Conservation (phyloP, 1,140 invertebrate species). For the Drosophila repletoides region DNA sequence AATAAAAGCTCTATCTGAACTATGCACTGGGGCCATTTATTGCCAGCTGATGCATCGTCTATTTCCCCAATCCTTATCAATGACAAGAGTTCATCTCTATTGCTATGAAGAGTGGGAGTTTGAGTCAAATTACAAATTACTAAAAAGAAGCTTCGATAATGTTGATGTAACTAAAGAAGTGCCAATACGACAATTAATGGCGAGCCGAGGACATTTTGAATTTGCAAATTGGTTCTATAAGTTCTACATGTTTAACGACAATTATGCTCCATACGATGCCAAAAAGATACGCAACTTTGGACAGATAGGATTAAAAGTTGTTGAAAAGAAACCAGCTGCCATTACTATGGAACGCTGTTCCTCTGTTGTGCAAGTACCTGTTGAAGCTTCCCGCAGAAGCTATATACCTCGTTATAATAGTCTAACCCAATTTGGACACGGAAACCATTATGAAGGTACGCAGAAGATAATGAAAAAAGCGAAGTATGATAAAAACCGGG, state of each 20-base stretch:
- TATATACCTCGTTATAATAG: too few relatives aligned
- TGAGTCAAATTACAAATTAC: neutral
- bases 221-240: constrained; percentile 14
- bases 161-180: neutral
- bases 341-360: neutral
- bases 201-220: neutral
- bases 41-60: constrained; percentile 5
- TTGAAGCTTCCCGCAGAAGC: too few relatives aligned
- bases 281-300: neutral
- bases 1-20: neutral
- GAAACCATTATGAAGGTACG: too few relatives aligned
- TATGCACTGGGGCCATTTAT: constrained; percentile 3
- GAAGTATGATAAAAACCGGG: too few relatives aligned
- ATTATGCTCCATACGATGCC: neutral
- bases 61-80: neutral
- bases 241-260: neutral
- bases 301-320: neutral
- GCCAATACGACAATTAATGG: neutral
- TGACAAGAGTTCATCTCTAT: neutral
- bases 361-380: too few relatives aligned
- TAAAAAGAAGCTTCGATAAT: neutral
- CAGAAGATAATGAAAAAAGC: too few relatives aligned
- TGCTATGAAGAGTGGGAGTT: neutral
- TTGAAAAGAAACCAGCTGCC: neutral
- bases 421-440: too few relatives aligned